Evolutionary conservation across 2,797 vertebrate species (phyloP).

Genomic region (Mionectes olivaceus): DNA sequence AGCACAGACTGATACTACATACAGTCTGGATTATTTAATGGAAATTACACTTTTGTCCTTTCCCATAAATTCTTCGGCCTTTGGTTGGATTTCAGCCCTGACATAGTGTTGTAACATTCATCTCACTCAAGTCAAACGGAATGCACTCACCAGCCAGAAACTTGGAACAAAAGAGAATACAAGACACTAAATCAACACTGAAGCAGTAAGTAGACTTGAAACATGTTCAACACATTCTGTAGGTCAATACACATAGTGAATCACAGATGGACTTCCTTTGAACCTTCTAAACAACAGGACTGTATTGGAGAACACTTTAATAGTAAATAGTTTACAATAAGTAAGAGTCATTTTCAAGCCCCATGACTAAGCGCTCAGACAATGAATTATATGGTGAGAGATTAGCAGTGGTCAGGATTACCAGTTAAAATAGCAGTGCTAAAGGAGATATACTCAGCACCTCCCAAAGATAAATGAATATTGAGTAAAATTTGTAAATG

Average conservation of each 20-base stretch:
- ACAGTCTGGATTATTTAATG: background rate
- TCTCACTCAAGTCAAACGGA: background rate
- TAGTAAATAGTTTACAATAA: background rate
- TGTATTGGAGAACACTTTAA: background rate
- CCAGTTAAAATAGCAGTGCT: background rate
- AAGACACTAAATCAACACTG: background rate
- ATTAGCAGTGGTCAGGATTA: background rate
- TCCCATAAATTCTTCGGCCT: background rate
- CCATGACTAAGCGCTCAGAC: background rate
- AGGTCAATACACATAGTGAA: background rate
- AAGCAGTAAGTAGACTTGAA: background rate
- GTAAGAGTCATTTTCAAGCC: background rate
- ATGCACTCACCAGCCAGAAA: background rate
- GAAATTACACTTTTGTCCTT: background rate
- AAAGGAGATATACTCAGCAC: background rate
- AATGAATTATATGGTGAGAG: background rate
- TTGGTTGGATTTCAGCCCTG: background rate
- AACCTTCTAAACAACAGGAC: background rate
- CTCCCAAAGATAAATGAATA: background rate
- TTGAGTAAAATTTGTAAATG: background rate
- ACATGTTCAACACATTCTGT: background rate
- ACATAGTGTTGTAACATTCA: background rate
- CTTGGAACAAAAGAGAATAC: background rate
- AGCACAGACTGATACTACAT: background rate
- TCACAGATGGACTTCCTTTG: background rate